Base-by-base conservation (phyloP, 2,888 invertebrate genomes). In the Polydesmus complanatus region DNA sequence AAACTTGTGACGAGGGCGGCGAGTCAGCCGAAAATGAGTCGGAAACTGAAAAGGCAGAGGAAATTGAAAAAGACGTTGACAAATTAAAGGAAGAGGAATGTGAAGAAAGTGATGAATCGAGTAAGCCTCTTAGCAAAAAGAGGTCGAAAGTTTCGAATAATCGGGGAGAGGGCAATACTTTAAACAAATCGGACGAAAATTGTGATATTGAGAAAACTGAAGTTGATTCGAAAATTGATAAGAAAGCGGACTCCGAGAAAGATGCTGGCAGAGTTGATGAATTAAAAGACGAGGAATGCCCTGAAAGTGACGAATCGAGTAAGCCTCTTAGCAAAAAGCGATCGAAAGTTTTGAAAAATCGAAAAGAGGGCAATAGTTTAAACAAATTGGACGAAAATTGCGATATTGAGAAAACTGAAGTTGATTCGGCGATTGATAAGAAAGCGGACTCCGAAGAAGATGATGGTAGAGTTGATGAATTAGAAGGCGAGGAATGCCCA, bases 391-490 rank as follows among this genome's bases (percentile, higher is more conserved):
- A 55, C 14, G 58, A 60, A 22, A 58, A 62, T 19, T 68, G 69
- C 1, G 71, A 70, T 65, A 60, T 66, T 63, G 52, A 68, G 67
- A 63, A 66, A 26, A 62, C 66, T 57, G 70, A 68, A 27, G 53
- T 19, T 8, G n/a, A 2, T 0, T 19, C 27, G 27, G 27, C 5
- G 14, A 61, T 56, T 18, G 18, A n/a, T 5, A 54, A 19, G 22
- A 25, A 52, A 52, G 25, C 2, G 19, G 23, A 14, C 21, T 25
- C 1, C 25, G 27, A 54, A 19, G 19, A 1, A 8, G 26, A 26
- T 11, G 5, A 25, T 3, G 21, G 8, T 26, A 54, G 27, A 26
- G 18, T 2, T 19, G 27, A 54, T 25, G 3, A 8, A 54, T 27
- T 19, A 19, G 27, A 54, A 21, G 27, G 19, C 19, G 3, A 21